phyloP scores from a whole-genome alignment of 2,797 vertebrate genomes.

The Crenichthys baileyi region DNA sequence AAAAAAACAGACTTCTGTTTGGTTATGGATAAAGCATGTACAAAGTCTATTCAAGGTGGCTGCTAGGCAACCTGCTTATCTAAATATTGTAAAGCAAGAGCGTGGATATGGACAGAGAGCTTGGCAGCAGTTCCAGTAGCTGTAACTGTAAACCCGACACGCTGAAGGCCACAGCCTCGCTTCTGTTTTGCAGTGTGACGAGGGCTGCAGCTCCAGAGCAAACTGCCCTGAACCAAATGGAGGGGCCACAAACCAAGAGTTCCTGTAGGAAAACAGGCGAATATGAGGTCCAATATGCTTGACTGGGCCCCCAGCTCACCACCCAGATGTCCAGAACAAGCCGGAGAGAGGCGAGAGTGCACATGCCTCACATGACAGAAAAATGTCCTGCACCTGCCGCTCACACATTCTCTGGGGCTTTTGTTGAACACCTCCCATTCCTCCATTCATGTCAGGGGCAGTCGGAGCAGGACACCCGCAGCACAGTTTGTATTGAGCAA shows the following conservation, averaged over 20 bases:
- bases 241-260: not conserved
- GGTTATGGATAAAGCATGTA: slow-evolving; percentile 57
- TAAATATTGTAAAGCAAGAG: slow-evolving; percentile 78
- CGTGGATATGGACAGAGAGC: slow-evolving; percentile 39
- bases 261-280: not conserved
- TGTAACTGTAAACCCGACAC: slow-evolving; percentile 46
- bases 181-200: slow-evolving; percentile 9
- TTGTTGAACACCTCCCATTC: slow-evolving; percentile 71
- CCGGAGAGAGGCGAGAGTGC: slow-evolving; percentile 35
- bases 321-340: slow-evolving; percentile 56
- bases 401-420: slow-evolving; percentile 69
- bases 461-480: slow-evolving; percentile 27
- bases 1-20: slow-evolving; percentile 57
- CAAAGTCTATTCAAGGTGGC: slow-evolving; percentile 64
- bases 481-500: not conserved
- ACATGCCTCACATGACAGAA: slow-evolving; percentile 64
- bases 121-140: slow-evolving; percentile 55
- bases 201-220: not conserved
- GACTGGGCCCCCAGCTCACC: slow-evolving; percentile 11
- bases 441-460: slow-evolving; percentile 45
- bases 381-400: slow-evolving; percentile 69
- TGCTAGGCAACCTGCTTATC: slow-evolving; percentile 76
- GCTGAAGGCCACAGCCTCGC: slow-evolving; percentile 14
- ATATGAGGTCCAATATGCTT: slow-evolving; percentile 20
- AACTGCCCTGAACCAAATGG: slow-evolving; percentile 9